phyloP scores from a whole-genome alignment of 2,797 vertebrate genomes.

The Lates japonicus region DNA sequence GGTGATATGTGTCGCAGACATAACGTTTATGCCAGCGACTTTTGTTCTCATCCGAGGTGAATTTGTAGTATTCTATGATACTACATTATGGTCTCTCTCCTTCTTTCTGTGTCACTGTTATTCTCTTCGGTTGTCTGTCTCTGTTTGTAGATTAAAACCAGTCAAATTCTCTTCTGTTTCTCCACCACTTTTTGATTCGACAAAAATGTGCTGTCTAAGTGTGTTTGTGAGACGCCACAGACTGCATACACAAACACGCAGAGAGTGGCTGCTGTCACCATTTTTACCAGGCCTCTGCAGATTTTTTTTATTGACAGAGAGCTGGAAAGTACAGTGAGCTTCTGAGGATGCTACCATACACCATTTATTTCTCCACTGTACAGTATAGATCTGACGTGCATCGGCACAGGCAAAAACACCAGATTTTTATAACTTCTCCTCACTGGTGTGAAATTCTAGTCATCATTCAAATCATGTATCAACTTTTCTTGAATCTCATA shows the following conservation, averaged over 20 bases:
- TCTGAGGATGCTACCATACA: conserved; percentile 26
- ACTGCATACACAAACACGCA: conserved; percentile 28
- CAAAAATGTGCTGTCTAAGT: conserved; percentile 13
- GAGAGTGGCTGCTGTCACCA: conserved; percentile 30
- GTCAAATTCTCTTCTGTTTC: conserved; percentile 49
- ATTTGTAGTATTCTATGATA: conserved; percentile 32
- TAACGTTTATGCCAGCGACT: conserved; percentile 28
- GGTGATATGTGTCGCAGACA: conserved; percentile 54
- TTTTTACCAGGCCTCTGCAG: conserved; percentile 37
- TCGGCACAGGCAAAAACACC: conserved; percentile 9
- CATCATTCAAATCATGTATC: neutral
- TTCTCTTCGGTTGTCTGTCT: conserved; percentile 11
- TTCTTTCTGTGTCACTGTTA: neutral
- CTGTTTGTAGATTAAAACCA: conserved; percentile 27
- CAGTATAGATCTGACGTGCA: conserved; percentile 4
- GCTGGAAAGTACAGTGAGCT: conserved; percentile 8
- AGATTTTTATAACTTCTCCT: neutral
- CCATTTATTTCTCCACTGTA: conserved; percentile 17
- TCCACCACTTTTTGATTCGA: conserved; percentile 8
- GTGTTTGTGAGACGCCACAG: conserved; percentile 25
- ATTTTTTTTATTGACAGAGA: conserved; percentile 21
- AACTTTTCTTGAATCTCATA: conserved; percentile 19
- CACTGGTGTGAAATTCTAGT: conserved; percentile 17
- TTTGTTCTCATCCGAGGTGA: conserved; percentile 44
- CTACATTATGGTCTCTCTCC: conserved; percentile 14